These are phyloP conservation scores for Cephalopterus ornatus DNA, from an alignment of 2,113 vertebrate species.

Conservation along the genomic window DNA sequence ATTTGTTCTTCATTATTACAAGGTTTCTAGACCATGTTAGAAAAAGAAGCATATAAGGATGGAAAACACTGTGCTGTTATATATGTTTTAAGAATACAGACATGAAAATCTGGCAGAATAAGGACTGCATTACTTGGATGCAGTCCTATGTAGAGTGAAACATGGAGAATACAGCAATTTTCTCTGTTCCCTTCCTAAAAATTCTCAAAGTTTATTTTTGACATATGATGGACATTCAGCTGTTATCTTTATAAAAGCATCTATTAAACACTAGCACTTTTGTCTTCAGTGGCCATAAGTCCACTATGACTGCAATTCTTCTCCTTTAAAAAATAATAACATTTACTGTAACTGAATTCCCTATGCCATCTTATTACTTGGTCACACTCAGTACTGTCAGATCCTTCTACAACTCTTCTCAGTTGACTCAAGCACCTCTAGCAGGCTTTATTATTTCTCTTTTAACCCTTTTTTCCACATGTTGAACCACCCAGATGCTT, in stretches of 20 bases:
- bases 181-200: neutral
- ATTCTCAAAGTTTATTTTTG: neutral
- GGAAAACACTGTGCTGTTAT: neutral
- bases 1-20: neutral
- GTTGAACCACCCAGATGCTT: neutral
- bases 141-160: neutral
- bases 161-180: neutral
- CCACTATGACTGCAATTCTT: neutral
- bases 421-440: neutral
- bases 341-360: neutral
- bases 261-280: neutral
- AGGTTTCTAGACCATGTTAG: neutral
- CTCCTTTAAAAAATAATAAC: neutral
- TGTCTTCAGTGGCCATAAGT: rapidly evolving
- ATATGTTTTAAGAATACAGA: neutral
- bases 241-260: neutral
- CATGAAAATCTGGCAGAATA: neutral
- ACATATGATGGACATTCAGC: neutral
- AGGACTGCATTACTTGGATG: neutral
- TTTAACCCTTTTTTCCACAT: neutral
- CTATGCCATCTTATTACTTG: neutral
- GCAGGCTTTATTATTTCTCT: neutral
- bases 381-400: neutral
- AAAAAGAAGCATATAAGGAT: neutral
- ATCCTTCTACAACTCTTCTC: neutral